Base-by-base conservation (phyloP, 2,797 vertebrate species). In the Onychomys leucogaster region DNA sequence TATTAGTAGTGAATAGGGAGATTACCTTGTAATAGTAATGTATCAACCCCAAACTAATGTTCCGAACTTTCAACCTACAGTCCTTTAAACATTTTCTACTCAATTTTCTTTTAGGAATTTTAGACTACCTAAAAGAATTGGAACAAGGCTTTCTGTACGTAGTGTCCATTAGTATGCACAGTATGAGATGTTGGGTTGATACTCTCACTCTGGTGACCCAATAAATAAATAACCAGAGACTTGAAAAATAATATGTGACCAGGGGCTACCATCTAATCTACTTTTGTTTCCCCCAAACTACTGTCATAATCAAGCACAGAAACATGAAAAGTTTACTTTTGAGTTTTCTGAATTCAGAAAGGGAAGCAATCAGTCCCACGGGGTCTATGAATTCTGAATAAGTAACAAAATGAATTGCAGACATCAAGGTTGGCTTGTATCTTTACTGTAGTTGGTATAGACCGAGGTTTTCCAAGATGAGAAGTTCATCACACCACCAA, bases 321-420 rank as follows among this genome's bases (percentile, higher is more conserved):
- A 85, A 78, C 34, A 85, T 52, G 80, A 82, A 63, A 63, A 7
- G 3, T 43, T 91, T 27, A 23, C 23, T 9, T 75, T 23, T 14
- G 7, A 77, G 46, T 84, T 94, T 63, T 92, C 65, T 92, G 46
- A 95, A 41, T 94, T 97, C 46, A 95, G 49, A 94, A 90, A 37
- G 5, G 3, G 25, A 91, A 88, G 34, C 0, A 19, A 78, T 16
- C 84, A 16, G 61, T 78, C 34, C 29, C 41, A 75, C 6, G 29
- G 65, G 41, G 59, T 1, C 25, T 92, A 49, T 77, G 8, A 32
- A 25, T 76, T 90, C 80, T 55, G 21, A 12, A 92, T 71, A 90
- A 3, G 49, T 5, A 65, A 81, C 23, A 78, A 93, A 41, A 78
- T 67, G 8, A 89, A 78, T 59, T 89, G 2, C 59, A 77, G 63